phyloP scores from a whole-genome alignment of 2,113 vertebrate species.

The Cyphomyrus plagiostoma region DNA sequence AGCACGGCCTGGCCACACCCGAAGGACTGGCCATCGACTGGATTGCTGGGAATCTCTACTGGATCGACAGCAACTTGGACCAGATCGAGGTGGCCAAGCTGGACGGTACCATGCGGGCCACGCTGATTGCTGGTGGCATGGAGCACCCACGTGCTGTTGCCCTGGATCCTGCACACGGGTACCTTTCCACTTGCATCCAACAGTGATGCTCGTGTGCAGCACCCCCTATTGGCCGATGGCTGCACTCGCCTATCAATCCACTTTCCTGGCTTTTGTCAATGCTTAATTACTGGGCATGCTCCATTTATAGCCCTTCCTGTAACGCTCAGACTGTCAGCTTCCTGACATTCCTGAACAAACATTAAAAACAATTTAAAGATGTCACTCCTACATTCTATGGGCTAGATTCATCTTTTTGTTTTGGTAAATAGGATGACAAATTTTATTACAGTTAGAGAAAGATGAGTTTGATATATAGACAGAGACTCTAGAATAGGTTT shows the following conservation, averaged over 20 bases:
- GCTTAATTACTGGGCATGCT: neutral
- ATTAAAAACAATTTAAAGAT: neutral
- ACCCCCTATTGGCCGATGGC: neutral
- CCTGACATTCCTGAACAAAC: neutral
- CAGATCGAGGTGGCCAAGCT: conserved; percentile 96
- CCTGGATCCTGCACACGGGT: conserved; percentile 92
- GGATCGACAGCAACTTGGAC: conserved; percentile 98
- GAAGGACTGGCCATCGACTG: conserved; percentile 95
- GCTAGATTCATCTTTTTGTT: neutral
- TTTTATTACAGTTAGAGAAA: neutral
- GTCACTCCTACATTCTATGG: neutral
- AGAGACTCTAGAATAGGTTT: neutral
- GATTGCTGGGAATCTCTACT: conserved; percentile 95
- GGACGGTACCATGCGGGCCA: conserved; percentile 85
- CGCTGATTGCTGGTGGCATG: conserved; percentile 91
- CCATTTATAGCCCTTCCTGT: neutral
- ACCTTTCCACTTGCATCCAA: conserved; percentile 30
- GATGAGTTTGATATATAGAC: neutral
- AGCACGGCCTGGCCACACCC: conserved; percentile 91
- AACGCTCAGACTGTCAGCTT: neutral
- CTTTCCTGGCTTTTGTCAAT: neutral
- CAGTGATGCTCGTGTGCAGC: neutral
- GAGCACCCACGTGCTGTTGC: conserved; percentile 95
- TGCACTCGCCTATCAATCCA: neutral
- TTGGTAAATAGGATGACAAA: neutral